Conservation (phyloP, 2,113 vertebrate species). For the Phoxinus phoxinus region DNA sequence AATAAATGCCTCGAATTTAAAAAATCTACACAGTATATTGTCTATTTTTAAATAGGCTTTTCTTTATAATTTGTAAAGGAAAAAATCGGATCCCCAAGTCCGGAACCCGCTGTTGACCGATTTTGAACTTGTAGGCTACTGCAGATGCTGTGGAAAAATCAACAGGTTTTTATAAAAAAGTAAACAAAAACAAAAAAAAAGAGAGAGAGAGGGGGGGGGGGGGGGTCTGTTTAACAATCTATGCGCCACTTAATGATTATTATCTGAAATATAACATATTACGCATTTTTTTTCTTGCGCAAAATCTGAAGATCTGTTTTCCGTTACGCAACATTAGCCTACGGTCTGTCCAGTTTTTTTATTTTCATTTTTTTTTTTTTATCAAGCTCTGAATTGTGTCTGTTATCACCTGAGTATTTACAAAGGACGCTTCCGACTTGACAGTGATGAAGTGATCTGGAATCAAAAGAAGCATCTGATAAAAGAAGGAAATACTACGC, state of each 20-base stretch:
- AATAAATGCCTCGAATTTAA: neutral
- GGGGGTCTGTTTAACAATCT: too few species aligned
- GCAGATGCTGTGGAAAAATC: neutral
- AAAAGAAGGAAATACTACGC: conserved; percentile 35
- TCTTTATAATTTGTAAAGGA: neutral
- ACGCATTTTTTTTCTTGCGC: neutral
- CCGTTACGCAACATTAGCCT: neutral
- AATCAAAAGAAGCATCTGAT: conserved; percentile 60
- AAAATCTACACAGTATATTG: neutral
- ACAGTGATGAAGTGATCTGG: conserved; percentile 72
- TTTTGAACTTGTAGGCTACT: neutral
- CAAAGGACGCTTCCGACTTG: conserved; percentile 78
- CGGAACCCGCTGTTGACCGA: neutral
- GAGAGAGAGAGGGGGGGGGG: too few species aligned
- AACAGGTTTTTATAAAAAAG: neutral
- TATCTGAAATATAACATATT: neutral
- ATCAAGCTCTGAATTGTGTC: conserved; percentile 75
- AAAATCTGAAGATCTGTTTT: neutral
- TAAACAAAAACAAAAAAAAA: too few species aligned
- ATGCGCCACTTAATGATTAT: neutral
- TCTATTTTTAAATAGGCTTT: neutral
- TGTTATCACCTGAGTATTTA: conserved; percentile 79
- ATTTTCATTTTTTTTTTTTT: conserved; percentile 5
- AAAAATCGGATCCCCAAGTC: too few species aligned
- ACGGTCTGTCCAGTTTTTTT: conserved; percentile 56